Percentiles rank a stretch among this genome's conserved stretches.
Evolutionary conservation across 2,797 vertebrate species (phyloP).

Genomic region (Xenops minutus): DNA sequence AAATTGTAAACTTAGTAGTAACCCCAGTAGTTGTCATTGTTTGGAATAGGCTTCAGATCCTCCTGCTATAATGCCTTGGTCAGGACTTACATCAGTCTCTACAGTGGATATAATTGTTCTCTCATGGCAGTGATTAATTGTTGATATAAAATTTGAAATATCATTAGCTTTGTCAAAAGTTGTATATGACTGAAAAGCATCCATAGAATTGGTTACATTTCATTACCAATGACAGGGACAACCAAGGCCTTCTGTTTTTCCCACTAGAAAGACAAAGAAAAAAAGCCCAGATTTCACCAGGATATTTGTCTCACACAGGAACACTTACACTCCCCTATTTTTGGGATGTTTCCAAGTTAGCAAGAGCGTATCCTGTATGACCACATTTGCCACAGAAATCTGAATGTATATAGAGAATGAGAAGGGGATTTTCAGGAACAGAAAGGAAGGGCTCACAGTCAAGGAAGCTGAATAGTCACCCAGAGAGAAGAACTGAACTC

Average conservation of each 20-base stretch:
- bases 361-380: not conserved
- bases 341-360: not conserved
- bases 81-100: not conserved
- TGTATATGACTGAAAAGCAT: not conserved
- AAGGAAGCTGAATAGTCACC: not conserved
- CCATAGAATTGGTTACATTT: not conserved
- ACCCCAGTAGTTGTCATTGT: not conserved
- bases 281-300: not conserved
- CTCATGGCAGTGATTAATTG: not conserved
- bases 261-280: not conserved
- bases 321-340: rapidly evolving
- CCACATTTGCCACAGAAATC: not conserved
- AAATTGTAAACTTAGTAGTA: not conserved
- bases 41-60: not conserved
- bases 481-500: not conserved
- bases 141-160: not conserved
- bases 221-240: not conserved
- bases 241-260: not conserved
- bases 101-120: not conserved
- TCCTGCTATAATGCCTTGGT: not conserved
- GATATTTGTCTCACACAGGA: not conserved
- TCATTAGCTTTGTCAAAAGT: not conserved
- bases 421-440: not conserved
- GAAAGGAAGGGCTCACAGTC: not conserved
- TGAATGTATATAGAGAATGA: not conserved